Percentiles rank a stretch among this genome's conserved stretches.
Conservation (phyloP, 2,797 vertebrate genomes). For the Macrochelys suwanniensis region DNA sequence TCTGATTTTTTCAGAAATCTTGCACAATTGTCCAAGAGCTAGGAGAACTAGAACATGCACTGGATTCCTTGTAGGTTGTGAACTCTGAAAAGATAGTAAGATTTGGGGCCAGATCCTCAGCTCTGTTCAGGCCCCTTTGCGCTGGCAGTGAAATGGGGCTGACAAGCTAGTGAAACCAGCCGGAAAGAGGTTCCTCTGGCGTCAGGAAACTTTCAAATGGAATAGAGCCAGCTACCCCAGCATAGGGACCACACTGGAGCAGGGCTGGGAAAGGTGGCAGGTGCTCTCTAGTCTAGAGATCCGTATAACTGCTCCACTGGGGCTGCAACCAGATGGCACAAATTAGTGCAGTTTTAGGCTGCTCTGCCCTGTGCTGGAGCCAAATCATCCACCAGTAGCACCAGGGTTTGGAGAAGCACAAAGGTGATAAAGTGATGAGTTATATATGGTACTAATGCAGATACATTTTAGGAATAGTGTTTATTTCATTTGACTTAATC, state of each 20-base stretch:
- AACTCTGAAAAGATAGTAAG: not conserved
- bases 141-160: accelerated
- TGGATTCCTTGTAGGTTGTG: not conserved
- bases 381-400: not conserved
- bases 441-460: not conserved
- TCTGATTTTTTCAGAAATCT: not conserved
- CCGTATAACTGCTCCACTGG: not conserved
- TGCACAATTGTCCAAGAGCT: too few species aligned
- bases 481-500: not conserved
- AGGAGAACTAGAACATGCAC: not conserved
- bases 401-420: not conserved
- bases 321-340: not conserved
- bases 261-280: not conserved
- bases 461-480: not conserved
- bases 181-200: not conserved
- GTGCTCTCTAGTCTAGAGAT: not conserved
- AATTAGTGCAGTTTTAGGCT: not conserved
- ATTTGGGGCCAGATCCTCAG: not conserved
- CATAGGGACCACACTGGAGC: not conserved
- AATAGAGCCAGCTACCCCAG: not conserved
- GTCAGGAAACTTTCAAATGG: not conserved
- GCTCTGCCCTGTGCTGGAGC: not conserved
- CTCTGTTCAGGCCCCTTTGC: not conserved
- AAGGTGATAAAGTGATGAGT: not conserved
- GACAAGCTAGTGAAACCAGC: not conserved